Conservation (phyloP, 2,113 vertebrate genomes). For the Oryzias curvinotus region DNA sequence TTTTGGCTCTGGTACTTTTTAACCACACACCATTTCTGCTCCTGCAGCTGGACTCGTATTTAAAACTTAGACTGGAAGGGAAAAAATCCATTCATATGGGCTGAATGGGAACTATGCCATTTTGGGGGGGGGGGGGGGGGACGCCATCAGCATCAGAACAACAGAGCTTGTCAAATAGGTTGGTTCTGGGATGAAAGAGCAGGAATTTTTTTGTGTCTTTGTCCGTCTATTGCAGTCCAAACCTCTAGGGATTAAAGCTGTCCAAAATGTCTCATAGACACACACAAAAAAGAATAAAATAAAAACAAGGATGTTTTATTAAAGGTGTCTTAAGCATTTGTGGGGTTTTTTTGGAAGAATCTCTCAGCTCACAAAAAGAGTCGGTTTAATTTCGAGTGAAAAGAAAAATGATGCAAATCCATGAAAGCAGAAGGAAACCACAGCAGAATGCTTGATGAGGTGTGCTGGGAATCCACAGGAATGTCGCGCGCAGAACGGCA, state of each 20-base stretch:
- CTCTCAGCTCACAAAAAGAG: no score
- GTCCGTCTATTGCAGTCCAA: slow-evolving; percentile 17
- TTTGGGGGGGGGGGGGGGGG: background rate
- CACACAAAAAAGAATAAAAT: no score
- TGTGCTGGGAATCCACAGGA: background rate
- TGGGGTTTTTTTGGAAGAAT: no score
- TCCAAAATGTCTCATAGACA: no score
- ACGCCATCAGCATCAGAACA: slow-evolving; percentile 62
- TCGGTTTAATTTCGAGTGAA: no score
- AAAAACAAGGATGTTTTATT: no score
- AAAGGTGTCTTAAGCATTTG: no score
- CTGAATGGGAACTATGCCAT: slow-evolving; percentile 49
- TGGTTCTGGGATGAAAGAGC: slow-evolving; percentile 41
- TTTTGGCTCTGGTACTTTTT: no score
- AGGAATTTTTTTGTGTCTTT: slow-evolving; percentile 29
- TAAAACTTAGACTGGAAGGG: slow-evolving; percentile 39
- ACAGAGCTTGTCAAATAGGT: slow-evolving; percentile 36
- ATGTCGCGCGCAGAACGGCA: background rate
- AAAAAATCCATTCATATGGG: slow-evolving; percentile 41
- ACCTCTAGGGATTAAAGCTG: background rate
- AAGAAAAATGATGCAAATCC: background rate
- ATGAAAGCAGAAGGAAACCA: background rate
- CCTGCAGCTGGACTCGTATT: slow-evolving; percentile 43
- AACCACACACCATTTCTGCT: slow-evolving; percentile 45
- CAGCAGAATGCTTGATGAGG: background rate